These are phyloP conservation scores for Tylochromis polylepis DNA, from an alignment of 2,113 vertebrate genomes.

Conservation along the genomic window DNA sequence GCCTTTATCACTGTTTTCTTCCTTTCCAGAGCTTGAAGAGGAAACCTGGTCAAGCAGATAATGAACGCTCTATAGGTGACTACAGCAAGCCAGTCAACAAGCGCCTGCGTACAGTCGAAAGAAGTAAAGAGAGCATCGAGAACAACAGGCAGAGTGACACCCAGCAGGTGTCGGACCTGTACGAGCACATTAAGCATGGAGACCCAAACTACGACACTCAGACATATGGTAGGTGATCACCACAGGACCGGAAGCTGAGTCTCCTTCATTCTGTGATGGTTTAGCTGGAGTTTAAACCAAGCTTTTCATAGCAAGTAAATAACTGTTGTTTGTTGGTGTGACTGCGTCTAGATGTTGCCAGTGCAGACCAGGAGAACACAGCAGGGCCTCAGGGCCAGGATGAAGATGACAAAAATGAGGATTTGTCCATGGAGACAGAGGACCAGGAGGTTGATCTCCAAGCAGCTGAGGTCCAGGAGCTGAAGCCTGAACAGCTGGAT, in stretches of 20 bases:
- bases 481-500: constrained; percentile 82
- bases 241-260: background rate
- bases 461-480: constrained; percentile 72
- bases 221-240: constrained; percentile 82
- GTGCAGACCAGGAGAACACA: constrained; percentile 83
- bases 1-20: background rate
- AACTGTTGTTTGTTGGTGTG: background rate
- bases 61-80: constrained; percentile 84
- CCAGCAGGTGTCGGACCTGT: constrained; percentile 81
- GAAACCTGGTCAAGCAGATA: constrained; percentile 88
- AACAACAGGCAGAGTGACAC: constrained; percentile 36
- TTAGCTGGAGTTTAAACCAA: background rate
- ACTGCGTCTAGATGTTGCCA: constrained; percentile 82
- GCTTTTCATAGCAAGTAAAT: background rate
- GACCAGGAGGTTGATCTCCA: constrained; percentile 76
- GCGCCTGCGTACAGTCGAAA: constrained; percentile 82
- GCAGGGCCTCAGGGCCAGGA: constrained; percentile 60
- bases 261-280: background rate
- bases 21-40: constrained; percentile 86
- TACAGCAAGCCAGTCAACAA: constrained; percentile 83
- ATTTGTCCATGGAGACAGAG: constrained; percentile 77
- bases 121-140: constrained; percentile 49
- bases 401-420: constrained; percentile 66
- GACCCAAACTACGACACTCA: constrained; percentile 82
- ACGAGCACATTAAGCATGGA: constrained; percentile 84